These are phyloP conservation scores for Xyrichtys novacula DNA, from an alignment of 2,797 vertebrate species.

Conservation along the genomic window DNA sequence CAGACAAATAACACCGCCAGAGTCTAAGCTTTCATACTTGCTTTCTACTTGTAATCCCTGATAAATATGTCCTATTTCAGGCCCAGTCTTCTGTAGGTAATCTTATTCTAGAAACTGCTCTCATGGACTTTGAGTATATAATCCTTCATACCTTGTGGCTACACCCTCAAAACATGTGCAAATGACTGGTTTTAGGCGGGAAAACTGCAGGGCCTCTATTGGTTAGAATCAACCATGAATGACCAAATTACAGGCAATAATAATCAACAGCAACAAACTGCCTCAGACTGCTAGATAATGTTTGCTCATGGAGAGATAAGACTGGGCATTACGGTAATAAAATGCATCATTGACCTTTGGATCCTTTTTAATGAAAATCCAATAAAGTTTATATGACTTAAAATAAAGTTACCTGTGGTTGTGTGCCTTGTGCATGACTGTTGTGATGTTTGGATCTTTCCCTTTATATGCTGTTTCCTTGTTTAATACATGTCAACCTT, in stretches of 20 bases:
- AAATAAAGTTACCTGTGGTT: too few species aligned
- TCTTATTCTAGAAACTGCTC: too few species aligned
- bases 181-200: neutral
- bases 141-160: neutral
- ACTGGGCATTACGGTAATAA: neutral
- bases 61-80: too few species aligned
- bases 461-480: too few species aligned
- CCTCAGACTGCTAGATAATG: neutral
- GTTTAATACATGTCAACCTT: too few species aligned
- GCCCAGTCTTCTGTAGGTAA: too few species aligned
- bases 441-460: too few species aligned
- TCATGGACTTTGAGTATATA: too few species aligned
- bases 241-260: neutral
- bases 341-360: neutral
- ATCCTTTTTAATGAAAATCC: neutral
- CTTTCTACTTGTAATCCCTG: too few species aligned
- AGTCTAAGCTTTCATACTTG: too few species aligned
- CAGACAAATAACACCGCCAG: too few species aligned
- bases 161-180: conserved; percentile 17
- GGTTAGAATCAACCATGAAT: conserved; percentile 12
- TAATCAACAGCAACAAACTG: neutral
- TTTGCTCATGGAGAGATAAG: neutral
- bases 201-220: neutral
- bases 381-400: neutral
- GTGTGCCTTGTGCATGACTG: too few species aligned